phyloP scores from a whole-genome alignment of 1,140 invertebrate genomes.

The Laupala kohalensis region DNA sequence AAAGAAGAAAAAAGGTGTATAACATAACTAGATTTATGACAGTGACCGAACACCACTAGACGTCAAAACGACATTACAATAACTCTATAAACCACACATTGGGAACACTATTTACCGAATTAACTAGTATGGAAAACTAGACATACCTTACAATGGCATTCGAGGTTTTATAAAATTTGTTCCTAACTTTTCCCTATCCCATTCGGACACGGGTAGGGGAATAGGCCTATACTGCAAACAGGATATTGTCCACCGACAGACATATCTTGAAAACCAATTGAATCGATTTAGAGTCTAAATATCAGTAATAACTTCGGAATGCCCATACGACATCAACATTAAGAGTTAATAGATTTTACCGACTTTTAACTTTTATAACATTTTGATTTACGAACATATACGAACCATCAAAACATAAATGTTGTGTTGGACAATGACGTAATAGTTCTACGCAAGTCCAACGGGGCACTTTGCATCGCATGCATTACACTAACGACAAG shows the following conservation, averaged over 20 bases:
- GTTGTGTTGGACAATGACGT: background rate
- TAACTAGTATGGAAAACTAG: no score
- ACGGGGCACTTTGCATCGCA: no score
- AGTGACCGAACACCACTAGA: background rate
- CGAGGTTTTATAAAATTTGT: background rate
- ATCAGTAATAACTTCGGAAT: background rate
- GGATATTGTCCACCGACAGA: background rate
- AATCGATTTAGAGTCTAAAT: background rate
- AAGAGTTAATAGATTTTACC: no score
- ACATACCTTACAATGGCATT: slow-evolving; percentile 7
- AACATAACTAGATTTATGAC: background rate
- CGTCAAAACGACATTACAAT: no score
- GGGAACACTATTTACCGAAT: no score
- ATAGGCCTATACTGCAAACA: background rate
- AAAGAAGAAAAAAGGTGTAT: background rate
- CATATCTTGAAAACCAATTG: background rate
- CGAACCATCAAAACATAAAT: background rate
- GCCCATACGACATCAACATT: no score
- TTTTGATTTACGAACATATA: no score
- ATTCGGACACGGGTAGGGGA: background rate
- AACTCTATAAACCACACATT: no score
- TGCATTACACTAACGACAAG: no score
- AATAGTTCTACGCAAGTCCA: no score
- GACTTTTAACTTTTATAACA: no score
- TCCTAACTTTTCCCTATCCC: background rate